These are phyloP conservation scores for Galbula dea DNA, from an alignment of 2,113 vertebrate genomes.

Conservation along the genomic window DNA sequence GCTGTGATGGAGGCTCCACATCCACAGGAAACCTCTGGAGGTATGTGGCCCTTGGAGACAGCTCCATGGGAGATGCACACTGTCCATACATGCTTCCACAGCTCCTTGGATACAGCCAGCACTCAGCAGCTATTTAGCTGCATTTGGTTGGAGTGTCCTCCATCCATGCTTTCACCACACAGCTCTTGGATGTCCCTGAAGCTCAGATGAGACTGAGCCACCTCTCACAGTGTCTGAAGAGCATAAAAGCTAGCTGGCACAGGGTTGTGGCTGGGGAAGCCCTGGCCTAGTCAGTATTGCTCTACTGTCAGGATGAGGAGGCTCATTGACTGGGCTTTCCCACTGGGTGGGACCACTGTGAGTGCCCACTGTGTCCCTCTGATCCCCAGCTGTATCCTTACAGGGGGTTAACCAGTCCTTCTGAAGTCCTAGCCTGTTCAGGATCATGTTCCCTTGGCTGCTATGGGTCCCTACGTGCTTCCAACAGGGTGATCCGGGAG, in stretches of 20 bases:
- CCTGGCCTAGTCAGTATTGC: neutral
- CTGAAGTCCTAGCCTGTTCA: neutral
- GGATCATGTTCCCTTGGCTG: neutral
- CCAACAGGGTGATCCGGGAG: neutral
- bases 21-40: accelerated
- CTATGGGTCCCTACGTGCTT: neutral
- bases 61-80: neutral
- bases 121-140: neutral
- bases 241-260: neutral
- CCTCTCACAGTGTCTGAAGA: neutral
- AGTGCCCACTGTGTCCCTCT: accelerated
- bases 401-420: neutral
- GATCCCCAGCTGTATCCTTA: neutral
- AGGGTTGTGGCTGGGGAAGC: neutral
- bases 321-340: neutral
- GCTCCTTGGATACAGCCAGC: neutral
- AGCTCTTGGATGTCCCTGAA: neutral
- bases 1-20: neutral
- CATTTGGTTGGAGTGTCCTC: neutral
- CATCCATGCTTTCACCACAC: neutral
- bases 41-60: neutral
- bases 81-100: neutral
- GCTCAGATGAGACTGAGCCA: neutral
- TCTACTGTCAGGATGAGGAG: neutral
- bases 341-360: accelerated